These are phyloP conservation scores for Sinocyclocheilus anophthalmus DNA, from an alignment of 2,113 vertebrate species.

Conservation along the genomic window DNA sequence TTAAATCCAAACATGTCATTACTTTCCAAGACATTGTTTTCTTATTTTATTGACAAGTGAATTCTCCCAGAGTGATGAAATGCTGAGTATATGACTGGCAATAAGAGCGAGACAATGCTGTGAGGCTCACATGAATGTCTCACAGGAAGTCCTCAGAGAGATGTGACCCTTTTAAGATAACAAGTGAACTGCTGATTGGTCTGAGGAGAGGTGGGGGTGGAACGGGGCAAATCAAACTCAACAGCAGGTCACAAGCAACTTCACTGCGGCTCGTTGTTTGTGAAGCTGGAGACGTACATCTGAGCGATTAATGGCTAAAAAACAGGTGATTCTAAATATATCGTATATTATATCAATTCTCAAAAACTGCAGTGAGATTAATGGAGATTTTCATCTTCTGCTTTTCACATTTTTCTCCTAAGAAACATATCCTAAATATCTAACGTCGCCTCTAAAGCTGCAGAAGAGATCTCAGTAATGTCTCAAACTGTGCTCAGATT, in stretches of 20 bases:
- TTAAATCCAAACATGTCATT: background rate
- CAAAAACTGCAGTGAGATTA: too few relatives aligned
- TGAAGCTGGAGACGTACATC: background rate
- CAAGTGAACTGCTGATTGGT: conserved; percentile 67
- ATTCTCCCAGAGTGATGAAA: conserved; percentile 5
- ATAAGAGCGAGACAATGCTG: conserved; percentile 51
- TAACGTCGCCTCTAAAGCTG: background rate
- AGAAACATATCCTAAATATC: background rate
- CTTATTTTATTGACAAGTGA: background rate
- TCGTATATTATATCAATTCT: background rate
- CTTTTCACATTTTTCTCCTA: background rate
- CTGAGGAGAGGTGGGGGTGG: conserved; percentile 42
- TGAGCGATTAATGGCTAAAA: background rate
- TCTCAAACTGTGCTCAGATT: background rate
- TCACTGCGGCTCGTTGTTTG: background rate
- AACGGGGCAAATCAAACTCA: background rate
- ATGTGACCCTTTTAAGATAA: conserved; percentile 64
- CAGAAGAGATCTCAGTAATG: background rate
- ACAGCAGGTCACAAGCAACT: background rate
- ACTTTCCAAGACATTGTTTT: background rate
- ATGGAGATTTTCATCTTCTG: background rate
- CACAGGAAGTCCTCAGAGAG: conserved; percentile 65
- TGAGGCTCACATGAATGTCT: conserved; percentile 52
- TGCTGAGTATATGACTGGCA: conserved; percentile 31
- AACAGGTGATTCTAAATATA: background rate